Base-by-base conservation (phyloP, 64 coral and sea anemone species). In the Dendrophyllia cribrosa region DNA sequence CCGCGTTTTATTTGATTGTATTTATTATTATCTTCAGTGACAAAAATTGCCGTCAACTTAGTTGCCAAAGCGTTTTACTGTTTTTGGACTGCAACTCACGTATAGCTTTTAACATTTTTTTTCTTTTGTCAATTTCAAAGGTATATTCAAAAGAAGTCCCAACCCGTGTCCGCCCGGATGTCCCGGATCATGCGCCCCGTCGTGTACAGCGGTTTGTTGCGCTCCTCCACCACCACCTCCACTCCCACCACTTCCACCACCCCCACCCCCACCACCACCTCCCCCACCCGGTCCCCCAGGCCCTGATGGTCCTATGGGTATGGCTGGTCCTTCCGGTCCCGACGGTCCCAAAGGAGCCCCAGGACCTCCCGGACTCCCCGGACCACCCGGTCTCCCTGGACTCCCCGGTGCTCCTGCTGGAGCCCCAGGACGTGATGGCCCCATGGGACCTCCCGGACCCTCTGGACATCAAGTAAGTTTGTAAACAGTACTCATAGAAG, bases 321-420 rank as follows among this genome's bases (percentile, higher is more conserved):
- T 99, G 88, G 91, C 97, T 24, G 97, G 97, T 65, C 97, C 97
- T 4, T 49, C 91, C 77, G 97, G 97, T 22, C 97, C 97, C 62
- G 97, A 99, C 9, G 97, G 97, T 87, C 97, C 97, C 4, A 99
- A 99, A 94, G 97, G 97, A 88, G 94, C 97, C 15, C 97, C 94
- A 46, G 97, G 97, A 91, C 97, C 91, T 83, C 91, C 94, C 50
- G 97, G 97, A 88, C 97, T 96, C 72, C 61, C 94, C 43, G 97
- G 97, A 59, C 91, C 91, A 86, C 87, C 94, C 70, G 97, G 97
- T 64, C 67, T 96, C 2, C 88, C 97, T 71, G 97, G 97, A 86
- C 94, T 96, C 44, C 94, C 97, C 34, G 97, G 97, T 89, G 94
- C 97, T 23, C 97, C 97, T 78, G 94, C 97, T 81, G 97, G 97